Percentiles rank a stretch among this genome's conserved stretches.
Conservation (phyloP, 2,113 vertebrate genomes). For the Macroglossus sobrinus region DNA sequence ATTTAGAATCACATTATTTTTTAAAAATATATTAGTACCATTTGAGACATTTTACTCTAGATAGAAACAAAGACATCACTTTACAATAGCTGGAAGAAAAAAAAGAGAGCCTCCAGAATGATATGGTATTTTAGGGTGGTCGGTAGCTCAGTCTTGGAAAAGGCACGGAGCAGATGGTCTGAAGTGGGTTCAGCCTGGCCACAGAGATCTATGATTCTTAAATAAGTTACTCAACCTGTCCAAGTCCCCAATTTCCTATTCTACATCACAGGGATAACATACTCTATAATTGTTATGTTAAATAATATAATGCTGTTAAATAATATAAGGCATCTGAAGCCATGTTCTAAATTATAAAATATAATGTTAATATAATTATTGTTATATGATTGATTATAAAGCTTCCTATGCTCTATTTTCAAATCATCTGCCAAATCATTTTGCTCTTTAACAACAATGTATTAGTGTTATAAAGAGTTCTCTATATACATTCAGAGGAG, state of each 20-base stretch:
- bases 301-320: neutral
- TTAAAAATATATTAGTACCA: neutral
- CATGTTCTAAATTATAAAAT: neutral
- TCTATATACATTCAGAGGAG: neutral
- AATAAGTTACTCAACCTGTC: neutral
- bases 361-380: neutral
- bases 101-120: neutral
- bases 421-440: neutral
- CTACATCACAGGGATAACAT: neutral
- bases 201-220: neutral
- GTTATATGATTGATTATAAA: neutral
- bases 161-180: neutral
- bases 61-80: neutral
- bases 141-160: neutral
- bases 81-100: neutral
- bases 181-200: neutral
- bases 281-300: neutral
- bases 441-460: neutral
- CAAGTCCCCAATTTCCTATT: neutral
- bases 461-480: neutral
- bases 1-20: conserved; percentile 36
- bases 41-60: neutral
- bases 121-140: neutral
- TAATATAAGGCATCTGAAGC: neutral
- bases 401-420: neutral